Percentiles rank a stretch among this genome's conserved stretches.
phyloP scores from a whole-genome alignment of 2,797 vertebrate genomes.

The Erithacus rubecula region DNA sequence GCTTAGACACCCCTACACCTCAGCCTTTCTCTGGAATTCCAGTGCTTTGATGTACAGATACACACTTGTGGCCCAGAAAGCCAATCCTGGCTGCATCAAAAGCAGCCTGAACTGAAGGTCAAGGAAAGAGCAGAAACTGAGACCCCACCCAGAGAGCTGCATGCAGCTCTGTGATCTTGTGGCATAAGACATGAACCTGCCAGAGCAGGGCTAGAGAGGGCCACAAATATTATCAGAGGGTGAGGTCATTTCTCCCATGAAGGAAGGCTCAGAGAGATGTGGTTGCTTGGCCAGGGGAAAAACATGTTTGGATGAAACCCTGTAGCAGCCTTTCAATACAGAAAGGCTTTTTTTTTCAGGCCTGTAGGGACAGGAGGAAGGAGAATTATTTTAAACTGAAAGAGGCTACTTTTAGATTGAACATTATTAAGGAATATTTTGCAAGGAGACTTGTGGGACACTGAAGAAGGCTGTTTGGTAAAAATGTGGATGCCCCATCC shows the following conservation, averaged over 20 bases:
- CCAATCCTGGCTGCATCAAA: neutral
- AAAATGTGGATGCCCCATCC: fast-evolving
- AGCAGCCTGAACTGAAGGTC: fast-evolving
- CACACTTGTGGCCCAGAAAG: fast-evolving
- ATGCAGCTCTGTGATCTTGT: neutral
- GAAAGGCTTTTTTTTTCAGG: neutral
- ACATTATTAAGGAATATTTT: neutral
- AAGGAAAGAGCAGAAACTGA: too few species aligned
- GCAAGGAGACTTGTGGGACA: fast-evolving
- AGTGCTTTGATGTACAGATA: neutral
- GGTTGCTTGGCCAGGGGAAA: fast-evolving
- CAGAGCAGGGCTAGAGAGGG: neutral
- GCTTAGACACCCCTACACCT: fast-evolving
- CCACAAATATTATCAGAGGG: neutral
- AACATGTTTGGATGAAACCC: neutral
- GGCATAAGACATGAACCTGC: neutral
- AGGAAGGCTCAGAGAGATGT: neutral
- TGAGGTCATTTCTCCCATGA: fast-evolving
- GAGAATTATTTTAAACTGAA: fast-evolving
- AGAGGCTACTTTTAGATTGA: neutral
- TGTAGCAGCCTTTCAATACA: neutral
- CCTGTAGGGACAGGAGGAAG: neutral
- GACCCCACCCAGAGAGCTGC: fast-evolving
- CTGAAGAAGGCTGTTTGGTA: fast-evolving
- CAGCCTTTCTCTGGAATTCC: neutral